Evolutionary conservation across 1,140 invertebrate species (phyloP).

Genomic region (Drosophila seguyi): DNA sequence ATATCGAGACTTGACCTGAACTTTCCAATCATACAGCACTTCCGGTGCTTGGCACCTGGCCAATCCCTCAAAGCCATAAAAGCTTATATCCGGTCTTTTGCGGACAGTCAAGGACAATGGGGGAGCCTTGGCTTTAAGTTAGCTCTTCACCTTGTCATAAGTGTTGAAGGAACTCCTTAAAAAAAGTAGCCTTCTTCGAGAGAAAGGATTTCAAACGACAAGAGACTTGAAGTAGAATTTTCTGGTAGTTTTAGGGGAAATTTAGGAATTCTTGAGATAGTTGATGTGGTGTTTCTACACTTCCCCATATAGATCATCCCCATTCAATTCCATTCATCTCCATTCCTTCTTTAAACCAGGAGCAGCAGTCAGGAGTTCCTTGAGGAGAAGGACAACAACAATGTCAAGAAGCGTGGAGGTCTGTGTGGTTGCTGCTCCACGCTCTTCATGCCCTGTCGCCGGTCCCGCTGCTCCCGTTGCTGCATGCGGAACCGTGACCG

Average conservation of each 20-base stretch:
- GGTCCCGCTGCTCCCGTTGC: slow-evolving; percentile 74
- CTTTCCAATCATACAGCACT: slow-evolving; percentile 46
- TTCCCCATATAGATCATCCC: not conserved
- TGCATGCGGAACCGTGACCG: slow-evolving; percentile 51
- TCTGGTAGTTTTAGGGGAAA: not conserved
- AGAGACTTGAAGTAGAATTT: not conserved
- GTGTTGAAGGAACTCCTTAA: not conserved
- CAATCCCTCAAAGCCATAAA: slow-evolving; percentile 47
- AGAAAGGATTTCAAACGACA: not conserved
- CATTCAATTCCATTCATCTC: not conserved
- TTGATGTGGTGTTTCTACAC: not conserved
- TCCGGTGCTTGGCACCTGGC: slow-evolving; percentile 40
- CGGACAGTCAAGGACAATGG: slow-evolving; percentile 39
- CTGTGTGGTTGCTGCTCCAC: slow-evolving; percentile 74
- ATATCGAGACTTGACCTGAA: slow-evolving; percentile 30
- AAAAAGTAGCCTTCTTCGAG: not conserved
- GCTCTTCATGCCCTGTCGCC: slow-evolving; percentile 81
- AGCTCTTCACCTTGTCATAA: slow-evolving; percentile 25
- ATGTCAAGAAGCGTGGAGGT: slow-evolving; percentile 51
- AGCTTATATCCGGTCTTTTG: slow-evolving; percentile 44
- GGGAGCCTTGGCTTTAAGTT: slow-evolving; percentile 5
- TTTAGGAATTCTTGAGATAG: not conserved
- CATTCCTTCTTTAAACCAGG: slow-evolving; percentile 29
- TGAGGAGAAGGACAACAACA: slow-evolving; percentile 65
- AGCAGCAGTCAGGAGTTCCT: slow-evolving; percentile 78